Evolutionary conservation across 2,888 invertebrate genomes (phyloP).

Genomic region (Latrodectus elegans): DNA sequence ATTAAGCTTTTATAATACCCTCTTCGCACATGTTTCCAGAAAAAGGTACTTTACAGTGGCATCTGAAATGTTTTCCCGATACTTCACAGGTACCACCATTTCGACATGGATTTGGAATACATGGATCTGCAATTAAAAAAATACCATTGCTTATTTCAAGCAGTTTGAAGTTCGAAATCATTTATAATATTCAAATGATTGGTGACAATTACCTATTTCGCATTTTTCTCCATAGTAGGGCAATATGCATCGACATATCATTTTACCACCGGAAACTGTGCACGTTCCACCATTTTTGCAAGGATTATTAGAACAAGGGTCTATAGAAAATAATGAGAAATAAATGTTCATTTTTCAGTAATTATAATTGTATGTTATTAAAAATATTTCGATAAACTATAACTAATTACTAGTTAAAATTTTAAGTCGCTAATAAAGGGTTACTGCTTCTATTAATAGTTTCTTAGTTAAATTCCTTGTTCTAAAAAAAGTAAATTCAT

Average conservation of each 20-base stretch:
- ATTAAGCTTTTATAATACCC: not conserved
- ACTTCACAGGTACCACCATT: constrained; percentile 8
- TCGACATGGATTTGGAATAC: not conserved
- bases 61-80: not conserved
- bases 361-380: too few species aligned
- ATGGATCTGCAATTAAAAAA: not conserved
- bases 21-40: not conserved
- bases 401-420: too few species aligned
- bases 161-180: too few species aligned
- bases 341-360: too few species aligned
- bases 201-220: not conserved
- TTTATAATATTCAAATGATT: too few species aligned
- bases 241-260: not conserved
- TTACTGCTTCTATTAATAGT: too few species aligned
- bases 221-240: not conserved
- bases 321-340: not conserved
- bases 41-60: not conserved
- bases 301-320: constrained; percentile 3
- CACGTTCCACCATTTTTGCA: constrained; percentile 18
- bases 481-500: too few species aligned
- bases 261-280: too few species aligned
- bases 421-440: too few species aligned
- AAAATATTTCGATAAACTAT: too few species aligned
- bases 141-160: too few species aligned
- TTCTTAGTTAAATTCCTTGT: too few species aligned